Evolutionary conservation across 2,888 invertebrate genomes (phyloP), one percentile per base, ranked within the genome.

Genomic region (Sialis fuliginosa): DNA sequence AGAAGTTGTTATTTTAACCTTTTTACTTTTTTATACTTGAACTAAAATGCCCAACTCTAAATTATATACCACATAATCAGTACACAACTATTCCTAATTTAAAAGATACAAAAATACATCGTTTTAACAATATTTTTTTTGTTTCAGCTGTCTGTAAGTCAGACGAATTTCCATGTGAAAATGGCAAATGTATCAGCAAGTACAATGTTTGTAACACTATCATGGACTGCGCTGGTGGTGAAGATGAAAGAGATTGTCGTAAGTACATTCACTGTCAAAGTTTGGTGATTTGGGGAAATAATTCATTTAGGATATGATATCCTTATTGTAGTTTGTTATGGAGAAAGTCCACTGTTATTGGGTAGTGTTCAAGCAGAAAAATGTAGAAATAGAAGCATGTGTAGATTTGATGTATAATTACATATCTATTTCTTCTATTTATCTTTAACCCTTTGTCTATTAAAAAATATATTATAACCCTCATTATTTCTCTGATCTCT

Each of bases 231-330:
- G 65, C 66, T 1, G 88, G 88, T 59, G 72, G 74, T 34, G 79
- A 80, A 42, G 89, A 90, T 62, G 89, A 90, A 67, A 60, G 75
- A 46, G 81, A 81, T 54, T 89, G 88, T 65, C 70, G 81, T 81
- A 64, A 72, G 79, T 73, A 48, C 42, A 10, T 13, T 39, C 10
- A n/a, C 35, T 10, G 3, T 35, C 9, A 10, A 9, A n/a, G 10
- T 35, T 35, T 35, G 9, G 9, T 22, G 22, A 22, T 22, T 22
- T 22, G 22, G 22, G 22, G 22, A 22, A 22, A 22, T 22, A 22
- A 2, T 22, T 22, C 22, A 22, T 22, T 22, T 22, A 22, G 22
- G 22, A 22, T 22, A 22, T 22, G 2, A 22, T 22, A 4, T 22
- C 22, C 22, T 22, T 22, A 22, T 22, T 22, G 22, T 22, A 22